Conservation (phyloP, 2,113 vertebrate genomes). For the Oxyruncus cristatus region DNA sequence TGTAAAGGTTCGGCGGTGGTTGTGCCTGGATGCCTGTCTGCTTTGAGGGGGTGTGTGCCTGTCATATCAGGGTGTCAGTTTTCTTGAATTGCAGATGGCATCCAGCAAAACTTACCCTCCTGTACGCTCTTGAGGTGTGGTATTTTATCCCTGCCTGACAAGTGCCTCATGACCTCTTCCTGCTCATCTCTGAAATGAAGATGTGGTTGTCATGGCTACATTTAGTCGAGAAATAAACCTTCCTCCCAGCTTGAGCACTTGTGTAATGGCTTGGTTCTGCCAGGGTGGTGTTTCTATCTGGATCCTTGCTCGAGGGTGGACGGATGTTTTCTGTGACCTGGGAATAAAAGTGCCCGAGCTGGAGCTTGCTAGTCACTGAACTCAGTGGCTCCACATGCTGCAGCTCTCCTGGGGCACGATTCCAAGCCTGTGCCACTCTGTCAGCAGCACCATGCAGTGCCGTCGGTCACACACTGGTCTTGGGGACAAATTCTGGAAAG, state of each 20-base stretch:
- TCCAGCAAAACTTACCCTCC: background rate
- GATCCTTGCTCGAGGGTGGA: background rate
- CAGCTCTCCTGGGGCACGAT: rapidly evolving
- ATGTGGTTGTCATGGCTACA: slow-evolving; percentile 43
- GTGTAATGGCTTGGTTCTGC: background rate
- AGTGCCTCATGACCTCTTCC: background rate
- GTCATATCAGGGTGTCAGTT: background rate
- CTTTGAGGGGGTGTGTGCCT: background rate
- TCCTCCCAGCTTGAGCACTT: background rate
- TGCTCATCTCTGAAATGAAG: background rate
- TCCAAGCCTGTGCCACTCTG: rapidly evolving
- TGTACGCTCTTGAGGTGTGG: background rate
- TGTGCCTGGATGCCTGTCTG: background rate
- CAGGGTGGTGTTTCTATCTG: background rate
- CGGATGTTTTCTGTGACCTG: background rate
- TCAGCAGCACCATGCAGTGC: background rate
- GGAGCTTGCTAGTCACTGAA: rapidly evolving
- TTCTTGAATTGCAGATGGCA: background rate
- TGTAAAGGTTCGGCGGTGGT: background rate
- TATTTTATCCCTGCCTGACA: background rate
- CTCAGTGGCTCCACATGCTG: rapidly evolving
- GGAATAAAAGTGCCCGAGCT: background rate
- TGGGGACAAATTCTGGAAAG: background rate
- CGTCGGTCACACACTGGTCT: rapidly evolving
- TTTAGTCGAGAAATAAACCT: background rate